These are phyloP conservation scores for Malurus splendens DNA, from an alignment of 2,797 vertebrate genomes.

Conservation along the genomic window DNA sequence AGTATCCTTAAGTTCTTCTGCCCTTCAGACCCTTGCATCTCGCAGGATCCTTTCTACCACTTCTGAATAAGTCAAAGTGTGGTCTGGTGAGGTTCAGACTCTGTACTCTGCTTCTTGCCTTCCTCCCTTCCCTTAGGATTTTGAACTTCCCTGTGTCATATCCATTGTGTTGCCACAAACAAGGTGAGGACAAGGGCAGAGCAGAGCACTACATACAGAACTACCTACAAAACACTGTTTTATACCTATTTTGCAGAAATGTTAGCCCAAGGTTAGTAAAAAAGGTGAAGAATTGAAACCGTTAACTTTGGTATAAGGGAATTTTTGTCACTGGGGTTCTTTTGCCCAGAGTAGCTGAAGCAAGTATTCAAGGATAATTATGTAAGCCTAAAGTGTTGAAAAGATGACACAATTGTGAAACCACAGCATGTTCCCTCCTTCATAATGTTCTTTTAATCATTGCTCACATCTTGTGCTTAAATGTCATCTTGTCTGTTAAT, in stretches of 20 bases:
- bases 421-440: not conserved
- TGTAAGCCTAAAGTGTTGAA: not conserved
- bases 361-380: not conserved
- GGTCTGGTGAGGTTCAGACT: not conserved
- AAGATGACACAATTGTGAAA: not conserved
- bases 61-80: not conserved
- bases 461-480: not conserved
- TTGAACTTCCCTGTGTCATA: not conserved
- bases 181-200: not conserved
- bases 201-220: not conserved
- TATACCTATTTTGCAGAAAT: not conserved
- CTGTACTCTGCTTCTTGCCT: not conserved
- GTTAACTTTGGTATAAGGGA: not conserved
- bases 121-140: not conserved
- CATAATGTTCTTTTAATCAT: constrained; percentile 31
- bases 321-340: not conserved
- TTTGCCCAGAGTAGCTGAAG: not conserved
- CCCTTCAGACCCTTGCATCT: not conserved
- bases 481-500: constrained; percentile 28
- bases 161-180: not conserved
- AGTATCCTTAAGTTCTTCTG: not conserved
- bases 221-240: not conserved
- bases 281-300: not conserved
- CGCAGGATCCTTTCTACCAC: not conserved
- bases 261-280: not conserved